These are phyloP conservation scores for Pollenia amentaria DNA, from an alignment of 2,888 invertebrate genomes.

Conservation along the genomic window DNA sequence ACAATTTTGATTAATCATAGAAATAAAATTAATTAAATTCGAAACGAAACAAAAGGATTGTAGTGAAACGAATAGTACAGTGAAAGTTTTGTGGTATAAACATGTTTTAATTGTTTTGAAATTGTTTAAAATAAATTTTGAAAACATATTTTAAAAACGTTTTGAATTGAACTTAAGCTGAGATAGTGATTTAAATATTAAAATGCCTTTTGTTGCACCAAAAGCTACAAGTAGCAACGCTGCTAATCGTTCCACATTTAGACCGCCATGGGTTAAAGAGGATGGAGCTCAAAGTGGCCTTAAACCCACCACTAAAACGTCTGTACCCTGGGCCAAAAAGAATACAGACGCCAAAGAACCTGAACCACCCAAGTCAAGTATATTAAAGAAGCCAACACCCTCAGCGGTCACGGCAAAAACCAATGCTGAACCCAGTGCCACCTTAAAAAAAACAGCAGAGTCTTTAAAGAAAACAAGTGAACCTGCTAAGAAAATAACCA, in stretches of 20 bases:
- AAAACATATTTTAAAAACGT: slow-evolving; percentile 17
- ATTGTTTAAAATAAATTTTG: slow-evolving; percentile 27
- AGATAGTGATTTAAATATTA: slow-evolving; percentile 72
- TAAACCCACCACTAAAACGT: slow-evolving; percentile 79
- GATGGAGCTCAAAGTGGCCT: slow-evolving; percentile 83
- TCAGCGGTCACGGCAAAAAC: slow-evolving; percentile 75
- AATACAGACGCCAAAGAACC: slow-evolving; percentile 75
- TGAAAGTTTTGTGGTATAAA: slow-evolving; percentile 15
- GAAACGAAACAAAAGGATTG: neutral
- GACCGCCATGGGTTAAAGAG: slow-evolving; percentile 90
- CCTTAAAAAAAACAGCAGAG: slow-evolving; percentile 76
- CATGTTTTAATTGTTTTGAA: slow-evolving; percentile 50
- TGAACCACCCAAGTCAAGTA: slow-evolving; percentile 72
- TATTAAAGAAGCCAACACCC: slow-evolving; percentile 63
- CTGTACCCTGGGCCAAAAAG: slow-evolving; percentile 86
- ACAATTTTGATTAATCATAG: slow-evolving; percentile 39
- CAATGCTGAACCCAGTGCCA: slow-evolving; percentile 63
- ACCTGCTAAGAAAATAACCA: slow-evolving; percentile 72
- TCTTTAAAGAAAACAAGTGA: slow-evolving; percentile 74
- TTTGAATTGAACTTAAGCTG: neutral
- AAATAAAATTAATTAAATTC: slow-evolving; percentile 35
- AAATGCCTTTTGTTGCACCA: slow-evolving; percentile 83
- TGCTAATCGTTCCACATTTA: slow-evolving; percentile 86
- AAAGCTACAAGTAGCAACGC: slow-evolving; percentile 77
- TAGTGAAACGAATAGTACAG: slow-evolving; percentile 29